Conservation (phyloP, 2,888 invertebrate species). For the Stomorhina lunata region DNA sequence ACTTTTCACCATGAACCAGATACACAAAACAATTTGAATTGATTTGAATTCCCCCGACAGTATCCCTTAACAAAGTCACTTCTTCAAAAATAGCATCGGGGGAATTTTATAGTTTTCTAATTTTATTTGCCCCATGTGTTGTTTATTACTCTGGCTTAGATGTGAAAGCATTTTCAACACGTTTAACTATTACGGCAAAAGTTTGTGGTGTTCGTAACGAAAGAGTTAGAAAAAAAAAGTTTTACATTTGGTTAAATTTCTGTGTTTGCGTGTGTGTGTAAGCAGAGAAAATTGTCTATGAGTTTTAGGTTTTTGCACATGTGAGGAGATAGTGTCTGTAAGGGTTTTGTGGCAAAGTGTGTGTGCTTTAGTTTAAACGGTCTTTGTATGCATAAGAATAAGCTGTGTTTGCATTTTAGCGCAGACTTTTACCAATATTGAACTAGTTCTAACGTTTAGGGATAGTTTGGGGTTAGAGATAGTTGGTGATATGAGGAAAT, state of each 20-base stretch:
- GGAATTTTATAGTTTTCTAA: constrained; percentile 7
- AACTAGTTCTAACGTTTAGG: neutral
- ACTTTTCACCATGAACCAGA: neutral
- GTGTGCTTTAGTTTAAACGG: neutral
- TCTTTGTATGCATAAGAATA: constrained; percentile 38
- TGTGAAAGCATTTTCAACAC: constrained; percentile 30
- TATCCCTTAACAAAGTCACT: neutral
- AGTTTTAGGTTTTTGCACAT: constrained; percentile 26
- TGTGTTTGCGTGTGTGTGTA: neutral
- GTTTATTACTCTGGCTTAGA: constrained; percentile 22
- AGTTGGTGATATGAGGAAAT: neutral
- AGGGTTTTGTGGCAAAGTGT: neutral
- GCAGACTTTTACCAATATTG: neutral
- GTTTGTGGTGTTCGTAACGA: neutral
- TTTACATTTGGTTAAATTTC: constrained; percentile 17
- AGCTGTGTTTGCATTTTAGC: constrained; percentile 54
- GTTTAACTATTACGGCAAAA: constrained; percentile 16
- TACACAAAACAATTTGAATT: neutral
- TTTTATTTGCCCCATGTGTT: constrained; percentile 44
- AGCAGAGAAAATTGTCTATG: neutral
- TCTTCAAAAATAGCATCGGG: neutral
- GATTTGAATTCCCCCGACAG: neutral
- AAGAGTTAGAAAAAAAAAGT: neutral
- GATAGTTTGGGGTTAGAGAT: neutral
- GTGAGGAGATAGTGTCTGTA: neutral